phyloP scores from a whole-genome alignment of 1,140 invertebrate species.

The Diorhabda elongata region DNA sequence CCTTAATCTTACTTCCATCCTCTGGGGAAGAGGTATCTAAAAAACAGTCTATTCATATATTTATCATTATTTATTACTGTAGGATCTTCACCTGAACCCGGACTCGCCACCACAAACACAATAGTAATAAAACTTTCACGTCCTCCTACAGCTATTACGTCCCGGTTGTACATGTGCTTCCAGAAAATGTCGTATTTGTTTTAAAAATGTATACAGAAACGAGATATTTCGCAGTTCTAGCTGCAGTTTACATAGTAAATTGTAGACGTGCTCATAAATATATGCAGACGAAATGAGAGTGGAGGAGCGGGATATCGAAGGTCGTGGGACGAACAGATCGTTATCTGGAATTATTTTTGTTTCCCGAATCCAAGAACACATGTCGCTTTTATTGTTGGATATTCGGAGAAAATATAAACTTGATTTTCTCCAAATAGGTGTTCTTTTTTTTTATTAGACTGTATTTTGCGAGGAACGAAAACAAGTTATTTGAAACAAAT shows the following conservation, averaged over 20 bases:
- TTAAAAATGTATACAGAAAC: slow-evolving; percentile 31
- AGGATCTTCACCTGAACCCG: slow-evolving; percentile 12
- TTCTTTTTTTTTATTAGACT: no score
- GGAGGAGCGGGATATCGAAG: not conserved
- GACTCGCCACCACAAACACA: slow-evolving; percentile 24
- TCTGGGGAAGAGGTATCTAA: not conserved
- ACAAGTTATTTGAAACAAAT: no score
- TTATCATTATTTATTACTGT: slow-evolving; percentile 15
- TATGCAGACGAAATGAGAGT: slow-evolving; percentile 5
- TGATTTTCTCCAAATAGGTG: not conserved
- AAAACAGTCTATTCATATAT: slow-evolving; percentile 6
- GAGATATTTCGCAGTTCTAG: slow-evolving; percentile 12
- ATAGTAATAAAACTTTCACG: slow-evolving; percentile 35
- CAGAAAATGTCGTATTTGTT: slow-evolving; percentile 30
- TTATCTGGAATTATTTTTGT: slow-evolving; percentile 1
- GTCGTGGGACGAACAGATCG: not conserved
- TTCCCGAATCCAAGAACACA: slow-evolving; percentile 1
- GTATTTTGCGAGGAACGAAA: no score
- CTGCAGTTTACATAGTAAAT: slow-evolving; percentile 11
- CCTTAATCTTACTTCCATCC: no score
- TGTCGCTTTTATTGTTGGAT: slow-evolving; percentile 2
- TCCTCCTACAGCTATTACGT: slow-evolving; percentile 26
- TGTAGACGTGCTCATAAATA: slow-evolving; percentile 3
- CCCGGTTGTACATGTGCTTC: slow-evolving; percentile 28
- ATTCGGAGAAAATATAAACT: not conserved